Evolutionary conservation across 2,888 invertebrate species (phyloP), one percentile per base, ranked within the genome.

Genomic region (Sceliomorpha sp.): DNA sequence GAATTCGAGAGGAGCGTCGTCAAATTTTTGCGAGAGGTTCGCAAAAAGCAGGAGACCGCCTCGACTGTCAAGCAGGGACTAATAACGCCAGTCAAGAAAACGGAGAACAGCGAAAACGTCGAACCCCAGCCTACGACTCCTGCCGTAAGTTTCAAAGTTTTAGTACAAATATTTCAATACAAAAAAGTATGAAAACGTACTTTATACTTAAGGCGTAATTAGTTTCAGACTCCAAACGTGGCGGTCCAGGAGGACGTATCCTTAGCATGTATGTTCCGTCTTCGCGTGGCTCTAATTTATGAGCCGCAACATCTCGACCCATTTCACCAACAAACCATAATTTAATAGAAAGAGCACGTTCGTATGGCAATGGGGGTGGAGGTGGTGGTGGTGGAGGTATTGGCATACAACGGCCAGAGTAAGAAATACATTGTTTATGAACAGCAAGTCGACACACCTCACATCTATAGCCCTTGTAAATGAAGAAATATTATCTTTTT

Each of bases 381-480:
- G 89, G 88, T 1, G 92, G 91, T 0, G 92, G 92, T 37, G 91
- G 90, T 13, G 92, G 91, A 13, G 92, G 91, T 34, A 91, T 91
- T 1, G 88, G 88, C 66, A 89, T 89, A 89, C 95, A 95, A 47
- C 93, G 92, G 1, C 95, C 94, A 15, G 95, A 93, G 78, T 92
- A 90, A 48, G 92, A 92, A 80, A 98, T 96, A 89, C 98, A 98
- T 70, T 93, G 93, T 89, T 97, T 96, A 89, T 98, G 98, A 2
- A 95, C 96, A 72, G 94, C 92, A 73, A 94, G 93, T 78, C 92
- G 92, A 88, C 97, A 97, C 17, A 93, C 92, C 51, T 92, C 92
- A 88, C 97, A 98, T 67, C 92, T 91, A 89, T 98, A 98, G 13
- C 98, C 98, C 92, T 96, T 91, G 68, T 84, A 50, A 8, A 58